These are phyloP conservation scores for Astreopora myriophthalma DNA, from an alignment of 64 coral and sea anemone genomes.

Conservation along the genomic window DNA sequence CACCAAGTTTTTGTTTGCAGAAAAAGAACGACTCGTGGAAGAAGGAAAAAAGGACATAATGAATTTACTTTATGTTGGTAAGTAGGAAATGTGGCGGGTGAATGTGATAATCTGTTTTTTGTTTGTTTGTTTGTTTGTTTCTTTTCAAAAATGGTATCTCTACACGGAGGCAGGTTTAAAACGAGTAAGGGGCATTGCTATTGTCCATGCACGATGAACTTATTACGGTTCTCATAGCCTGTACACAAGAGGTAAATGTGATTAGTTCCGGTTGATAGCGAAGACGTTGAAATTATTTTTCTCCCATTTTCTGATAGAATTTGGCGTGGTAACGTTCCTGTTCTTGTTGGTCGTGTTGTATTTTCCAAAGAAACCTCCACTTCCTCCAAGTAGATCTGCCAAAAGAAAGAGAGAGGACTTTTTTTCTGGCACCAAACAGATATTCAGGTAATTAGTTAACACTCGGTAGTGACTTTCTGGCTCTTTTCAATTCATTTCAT, in stretches of 20 bases:
- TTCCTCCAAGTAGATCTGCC: constrained; percentile 88
- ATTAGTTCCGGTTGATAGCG: no score
- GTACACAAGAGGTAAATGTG: no score
- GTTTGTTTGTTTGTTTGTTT: neutral
- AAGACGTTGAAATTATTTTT: neutral
- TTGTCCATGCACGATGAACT: no score
- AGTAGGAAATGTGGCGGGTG: neutral
- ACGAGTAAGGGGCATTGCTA: no score
- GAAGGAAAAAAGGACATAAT: constrained; percentile 88
- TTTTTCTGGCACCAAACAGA: constrained; percentile 83
- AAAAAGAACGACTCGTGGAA: constrained; percentile 60
- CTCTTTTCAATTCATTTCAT: neutral
- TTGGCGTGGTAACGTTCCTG: constrained; percentile 69
- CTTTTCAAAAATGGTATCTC: neutral
- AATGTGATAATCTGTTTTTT: neutral
- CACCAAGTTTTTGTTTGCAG: constrained; percentile 52
- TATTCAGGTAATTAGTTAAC: constrained; percentile 47
- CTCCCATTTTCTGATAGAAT: constrained; percentile 60
- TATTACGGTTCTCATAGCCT: no score
- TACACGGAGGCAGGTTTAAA: no score
- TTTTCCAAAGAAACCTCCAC: constrained; percentile 92
- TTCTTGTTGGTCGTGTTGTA: constrained; percentile 88
- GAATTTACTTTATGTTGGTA: constrained; percentile 89
- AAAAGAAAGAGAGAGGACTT: constrained; percentile 87
- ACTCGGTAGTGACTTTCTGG: neutral